These are phyloP conservation scores for Drosophila pseudoobscura DNA, from an alignment of 1,140 invertebrate genomes.

Conservation along the genomic window DNA sequence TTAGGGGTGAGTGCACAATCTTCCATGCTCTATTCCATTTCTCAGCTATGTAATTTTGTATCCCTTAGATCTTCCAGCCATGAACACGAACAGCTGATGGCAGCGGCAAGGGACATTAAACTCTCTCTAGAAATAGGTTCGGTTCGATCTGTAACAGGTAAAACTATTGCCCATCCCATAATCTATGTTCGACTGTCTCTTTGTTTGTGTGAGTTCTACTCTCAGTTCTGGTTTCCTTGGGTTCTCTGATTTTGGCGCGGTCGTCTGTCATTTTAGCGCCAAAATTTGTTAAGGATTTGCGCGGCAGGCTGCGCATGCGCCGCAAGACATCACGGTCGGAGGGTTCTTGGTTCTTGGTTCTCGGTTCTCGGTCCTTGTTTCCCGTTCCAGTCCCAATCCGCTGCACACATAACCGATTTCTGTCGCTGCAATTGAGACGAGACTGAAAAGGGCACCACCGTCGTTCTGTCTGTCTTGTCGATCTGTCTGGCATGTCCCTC, in stretches of 20 bases:
- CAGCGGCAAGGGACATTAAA: conserved; percentile 37
- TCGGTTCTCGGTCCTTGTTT: conserved; percentile 14
- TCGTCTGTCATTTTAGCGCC: conserved; percentile 67
- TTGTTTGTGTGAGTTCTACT: conserved; percentile 2
- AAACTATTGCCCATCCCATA: conserved; percentile 28
- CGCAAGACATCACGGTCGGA: conserved; percentile 67
- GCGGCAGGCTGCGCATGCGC: conserved; percentile 72
- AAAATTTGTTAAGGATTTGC: conserved; percentile 65
- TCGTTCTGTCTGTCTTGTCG: conserved; percentile 19
- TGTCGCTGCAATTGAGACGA: conserved; percentile 63
- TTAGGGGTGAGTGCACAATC: not conserved
- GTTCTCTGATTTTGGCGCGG: conserved; percentile 56
- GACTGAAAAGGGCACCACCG: conserved; percentile 23
- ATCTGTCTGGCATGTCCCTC: conserved; percentile 10
- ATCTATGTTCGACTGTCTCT: conserved; percentile 2
- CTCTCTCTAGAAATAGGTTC: conserved; percentile 26
- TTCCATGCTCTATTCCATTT: not conserved
- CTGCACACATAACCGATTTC: conserved; percentile 61
- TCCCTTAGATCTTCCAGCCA: too few species aligned
- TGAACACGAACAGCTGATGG: conserved; percentile 31
- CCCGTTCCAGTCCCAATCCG: conserved; percentile 43
- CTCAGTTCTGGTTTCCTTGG: conserved; percentile 27
- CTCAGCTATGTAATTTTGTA: conserved; percentile 2
- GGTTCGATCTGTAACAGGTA: conserved; percentile 41
- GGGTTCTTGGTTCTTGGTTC: conserved; percentile 24